Base-by-base conservation (phyloP, 2,113 vertebrate genomes). In the Hypomesus transpacificus region DNA sequence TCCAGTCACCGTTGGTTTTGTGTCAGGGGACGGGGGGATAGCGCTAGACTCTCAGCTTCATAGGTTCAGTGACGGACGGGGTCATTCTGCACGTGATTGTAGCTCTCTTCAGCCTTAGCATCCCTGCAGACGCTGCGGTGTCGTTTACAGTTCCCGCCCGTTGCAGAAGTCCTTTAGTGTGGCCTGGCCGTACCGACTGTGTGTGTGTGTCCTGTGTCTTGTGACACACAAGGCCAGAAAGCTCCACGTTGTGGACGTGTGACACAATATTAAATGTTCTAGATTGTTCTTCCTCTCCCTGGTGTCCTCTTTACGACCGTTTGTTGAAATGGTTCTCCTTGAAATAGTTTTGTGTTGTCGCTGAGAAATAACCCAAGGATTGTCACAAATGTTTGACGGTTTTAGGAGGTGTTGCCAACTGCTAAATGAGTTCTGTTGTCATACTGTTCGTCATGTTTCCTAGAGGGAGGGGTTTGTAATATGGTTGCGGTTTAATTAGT, bases 231-330 rank as follows among this genome's bases (percentile, higher is more conserved):
- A 26, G 24, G 24, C 24, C 24, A 26, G 24, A 26, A 26, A 26
- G 24, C 24, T 26, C 24, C 24, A 26, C 2, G 24, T 26, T 34
- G 31, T 34, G 31, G 7, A 34, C 31, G 31, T 5, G 31, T 34
- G 31, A 34, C 31, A 34, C 31, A 34, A 34, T 81, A 68, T 57
- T 82, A 66, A 84, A 81, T 61, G 71, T 87, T 86, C 83, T 74
- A 77, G 64, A 72, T 78, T 53, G 24, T 86, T 14, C 60, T 82
- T 84, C 80, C 85, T 85, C 80, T 86, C 77, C 75, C 7, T 46
- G 39, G 39, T 34, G 13, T 11, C 39, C 39, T 13, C 39, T 2
- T 46, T 9, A 46, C 39, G 8, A 9, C 9, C 39, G 39, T 20
- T 20, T 16, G 18, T 20, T 39, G 18, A 20, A 46, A 13, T 14